Evolutionary conservation across 2,888 invertebrate genomes (phyloP).

Genomic region (Drosophila anomelani): DNA sequence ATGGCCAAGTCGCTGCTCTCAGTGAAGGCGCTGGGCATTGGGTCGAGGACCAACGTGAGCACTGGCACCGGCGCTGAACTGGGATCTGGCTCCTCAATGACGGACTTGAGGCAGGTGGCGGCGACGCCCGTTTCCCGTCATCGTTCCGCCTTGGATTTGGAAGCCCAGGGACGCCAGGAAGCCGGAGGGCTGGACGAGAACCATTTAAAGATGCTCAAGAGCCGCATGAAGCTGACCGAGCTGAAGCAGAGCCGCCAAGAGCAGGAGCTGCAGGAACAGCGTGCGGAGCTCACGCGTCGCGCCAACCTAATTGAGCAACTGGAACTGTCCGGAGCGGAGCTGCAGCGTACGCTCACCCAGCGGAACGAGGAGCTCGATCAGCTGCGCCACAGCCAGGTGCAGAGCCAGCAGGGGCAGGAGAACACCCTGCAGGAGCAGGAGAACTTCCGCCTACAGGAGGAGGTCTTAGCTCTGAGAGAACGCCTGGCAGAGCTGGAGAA

Average conservation of each 20-base stretch:
- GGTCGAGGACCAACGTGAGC: slow-evolving; percentile 39
- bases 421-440: slow-evolving; percentile 49
- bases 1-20: slow-evolving; percentile 85
- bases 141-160: slow-evolving; percentile 82
- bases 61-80: slow-evolving; percentile 75
- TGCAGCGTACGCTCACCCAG: slow-evolving; percentile 30
- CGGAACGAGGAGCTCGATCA: slow-evolving; percentile 89
- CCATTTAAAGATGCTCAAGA: slow-evolving; percentile 82
- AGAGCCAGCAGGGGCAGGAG: background rate
- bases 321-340: slow-evolving; percentile 44
- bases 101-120: slow-evolving; percentile 76
- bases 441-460: slow-evolving; percentile 45
- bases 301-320: slow-evolving; percentile 93
- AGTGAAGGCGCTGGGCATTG: slow-evolving; percentile 74
- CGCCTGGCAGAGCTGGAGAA: slow-evolving; percentile 86
- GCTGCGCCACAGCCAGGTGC: slow-evolving; percentile 85
- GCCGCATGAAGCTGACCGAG: slow-evolving; percentile 77
- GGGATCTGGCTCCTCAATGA: slow-evolving; percentile 84
- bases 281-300: slow-evolving; percentile 55
- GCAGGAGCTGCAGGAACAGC: slow-evolving; percentile 74
- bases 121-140: slow-evolving; percentile 72
- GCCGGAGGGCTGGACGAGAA: slow-evolving; percentile 76
- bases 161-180: slow-evolving; percentile 36
- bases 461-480: slow-evolving; percentile 86
- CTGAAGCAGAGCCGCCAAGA: slow-evolving; percentile 75